Evolutionary conservation across 2,888 invertebrate species (phyloP).

Genomic region (Archaeoteleia sp.): DNA sequence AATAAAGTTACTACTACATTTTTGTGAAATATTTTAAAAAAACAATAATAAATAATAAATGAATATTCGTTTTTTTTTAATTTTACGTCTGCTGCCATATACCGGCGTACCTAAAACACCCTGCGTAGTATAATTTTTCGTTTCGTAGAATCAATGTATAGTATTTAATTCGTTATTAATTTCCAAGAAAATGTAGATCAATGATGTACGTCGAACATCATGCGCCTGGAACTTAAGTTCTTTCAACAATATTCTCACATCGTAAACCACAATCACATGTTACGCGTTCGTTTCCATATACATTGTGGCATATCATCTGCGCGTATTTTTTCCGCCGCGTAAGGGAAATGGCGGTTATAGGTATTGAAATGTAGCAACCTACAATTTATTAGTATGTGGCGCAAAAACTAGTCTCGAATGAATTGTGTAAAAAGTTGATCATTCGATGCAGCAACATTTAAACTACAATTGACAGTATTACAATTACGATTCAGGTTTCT

Average conservation of each 20-base stretch:
- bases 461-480: conserved; percentile 34
- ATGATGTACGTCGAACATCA: conserved; percentile 17
- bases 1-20: too few relatives aligned
- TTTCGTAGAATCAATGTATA: too few relatives aligned
- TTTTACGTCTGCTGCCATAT: too few relatives aligned
- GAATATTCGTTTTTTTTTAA: too few relatives aligned
- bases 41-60: too few relatives aligned
- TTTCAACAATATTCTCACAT: conserved; percentile 35
- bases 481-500: conserved; percentile 27
- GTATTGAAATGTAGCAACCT: conserved; percentile 38
- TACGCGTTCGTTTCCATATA: conserved; percentile 19
- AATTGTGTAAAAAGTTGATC: conserved; percentile 27
- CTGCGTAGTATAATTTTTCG: too few relatives aligned
- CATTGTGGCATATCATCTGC: conserved; percentile 45
- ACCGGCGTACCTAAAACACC: too few relatives aligned
- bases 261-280: conserved; percentile 42
- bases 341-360: conserved; percentile 41
- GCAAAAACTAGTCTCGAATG: conserved; percentile 40
- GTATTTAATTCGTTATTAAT: conserved; percentile 9
- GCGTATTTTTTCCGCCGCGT: conserved; percentile 16
- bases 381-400: conserved; percentile 44
- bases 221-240: conserved; percentile 6
- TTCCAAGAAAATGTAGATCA: conserved; percentile 11
- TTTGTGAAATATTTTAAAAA: too few relatives aligned
- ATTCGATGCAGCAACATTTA: conserved; percentile 14